These are phyloP conservation scores for Daboia siamensis DNA, from an alignment of 2,113 vertebrate genomes.

Conservation along the genomic window DNA sequence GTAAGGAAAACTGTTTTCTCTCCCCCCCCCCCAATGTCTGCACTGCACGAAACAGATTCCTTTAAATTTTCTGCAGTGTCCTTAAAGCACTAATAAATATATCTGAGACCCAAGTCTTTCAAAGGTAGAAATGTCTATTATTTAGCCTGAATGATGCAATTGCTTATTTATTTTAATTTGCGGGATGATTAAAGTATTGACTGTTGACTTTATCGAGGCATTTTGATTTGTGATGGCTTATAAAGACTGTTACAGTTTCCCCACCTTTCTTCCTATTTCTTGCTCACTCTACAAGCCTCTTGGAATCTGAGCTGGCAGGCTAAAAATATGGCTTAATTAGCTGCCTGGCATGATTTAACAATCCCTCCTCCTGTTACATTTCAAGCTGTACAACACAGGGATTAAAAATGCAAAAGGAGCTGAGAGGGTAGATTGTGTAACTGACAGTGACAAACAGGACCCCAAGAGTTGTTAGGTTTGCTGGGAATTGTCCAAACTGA, in stretches of 20 bases:
- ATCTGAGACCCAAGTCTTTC: conserved; percentile 43
- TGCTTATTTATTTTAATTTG: conserved; percentile 30
- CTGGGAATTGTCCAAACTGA: conserved; percentile 19
- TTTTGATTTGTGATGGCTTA: conserved; percentile 16
- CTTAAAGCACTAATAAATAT: conserved; percentile 15
- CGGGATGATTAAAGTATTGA: conserved; percentile 37
- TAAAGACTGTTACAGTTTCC: not conserved
- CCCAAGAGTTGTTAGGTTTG: conserved; percentile 29
- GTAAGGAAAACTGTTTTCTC: conserved; percentile 12
- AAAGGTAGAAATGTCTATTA: conserved; percentile 40
- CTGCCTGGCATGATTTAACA: conserved; percentile 41
- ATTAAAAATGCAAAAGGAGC: conserved; percentile 32
- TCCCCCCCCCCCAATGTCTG: not conserved
- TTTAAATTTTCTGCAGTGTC: conserved; percentile 19
- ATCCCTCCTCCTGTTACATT: conserved; percentile 23
- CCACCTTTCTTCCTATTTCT: conserved; percentile 38
- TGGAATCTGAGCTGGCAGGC: conserved; percentile 29
- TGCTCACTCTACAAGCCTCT: conserved; percentile 21
- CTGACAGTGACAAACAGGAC: conserved; percentile 43
- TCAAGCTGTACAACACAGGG: conserved; percentile 30
- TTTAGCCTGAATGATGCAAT: conserved; percentile 29
- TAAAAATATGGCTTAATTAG: conserved; percentile 26
- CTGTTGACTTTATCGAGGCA: not conserved
- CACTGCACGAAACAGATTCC: not conserved
- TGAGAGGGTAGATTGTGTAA: conserved; percentile 19